Evolutionary conservation across 2,113 vertebrate genomes (phyloP), one percentile per base, ranked within the genome.

Genomic region (Sciurus niger): DNA sequence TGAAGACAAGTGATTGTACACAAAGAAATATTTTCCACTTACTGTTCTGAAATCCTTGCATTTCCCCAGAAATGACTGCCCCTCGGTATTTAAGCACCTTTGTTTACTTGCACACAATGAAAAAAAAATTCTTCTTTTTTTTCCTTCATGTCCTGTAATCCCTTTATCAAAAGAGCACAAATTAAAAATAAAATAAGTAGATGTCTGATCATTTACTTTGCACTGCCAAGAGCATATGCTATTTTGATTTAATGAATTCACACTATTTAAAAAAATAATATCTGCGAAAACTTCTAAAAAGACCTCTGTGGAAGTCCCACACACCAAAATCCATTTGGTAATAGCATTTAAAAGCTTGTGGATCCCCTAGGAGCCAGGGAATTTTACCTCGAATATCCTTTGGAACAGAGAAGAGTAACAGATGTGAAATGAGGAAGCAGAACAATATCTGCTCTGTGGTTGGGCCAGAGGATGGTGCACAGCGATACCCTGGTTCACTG

Each of bases 241-340:
- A 63, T 94, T 96, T 93, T 94, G 65, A 94, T 68, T 74, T 60
- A 72, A 18, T 48, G 84, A 93, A 94, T 92, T n/a, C n/a, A 40
- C 43, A 55, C 24, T 84, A 72, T 79, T 96, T 94, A 90, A 95
- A 96, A 94, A 93, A 87, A 60, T 2, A 82, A 79, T 22, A 37
- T 82, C 93, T 92, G 84, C 34, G 16, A 96, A 79, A 92, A 70
- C 65, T 51, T 91, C 96, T 67, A 37, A 91, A 93, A 43, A 94
- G 48, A 95, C 89, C 60, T 82, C 74, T 94, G 46, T 40, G 92
- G 51, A 65, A 96, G 48, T 95, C 68, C 95, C 97, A 94, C 90
- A 93, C 84, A 97, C 72, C 84, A 90, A 97, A 97, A 94, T n/a
- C 40, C 96, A 97, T 78, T 93, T 95, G 90, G 93, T 79, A 98